A percentile compares a stretch with the other conserved stretches of the same genome.
Evolutionary conservation across 2,797 vertebrate species (phyloP).

Genomic region (Petrocephalus schoutedeni): DNA sequence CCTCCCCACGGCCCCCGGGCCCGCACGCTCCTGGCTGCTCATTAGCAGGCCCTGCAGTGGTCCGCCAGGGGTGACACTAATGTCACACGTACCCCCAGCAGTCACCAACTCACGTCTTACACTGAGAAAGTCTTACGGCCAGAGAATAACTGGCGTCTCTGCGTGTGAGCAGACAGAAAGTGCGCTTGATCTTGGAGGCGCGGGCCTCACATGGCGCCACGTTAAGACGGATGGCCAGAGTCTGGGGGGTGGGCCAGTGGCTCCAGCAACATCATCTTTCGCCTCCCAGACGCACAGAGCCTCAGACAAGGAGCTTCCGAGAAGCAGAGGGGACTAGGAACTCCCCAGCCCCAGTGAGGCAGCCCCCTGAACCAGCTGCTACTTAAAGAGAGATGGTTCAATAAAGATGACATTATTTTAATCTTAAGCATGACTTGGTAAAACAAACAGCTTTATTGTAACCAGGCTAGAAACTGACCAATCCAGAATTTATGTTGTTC

Average conservation of each 20-base stretch:
- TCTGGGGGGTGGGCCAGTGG: not conserved
- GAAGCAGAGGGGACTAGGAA: not conserved
- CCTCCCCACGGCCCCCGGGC: not conserved
- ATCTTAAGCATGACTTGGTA: not conserved
- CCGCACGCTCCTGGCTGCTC: conserved; percentile 2
- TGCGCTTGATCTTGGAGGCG: not conserved
- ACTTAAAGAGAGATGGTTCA: not conserved
- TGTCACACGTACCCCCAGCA: not conserved
- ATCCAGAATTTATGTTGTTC: not conserved
- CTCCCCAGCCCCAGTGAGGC: not conserved
- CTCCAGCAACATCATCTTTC: not conserved
- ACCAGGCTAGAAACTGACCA: not conserved
- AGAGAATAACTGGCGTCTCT: not conserved
- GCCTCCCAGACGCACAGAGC: not conserved
- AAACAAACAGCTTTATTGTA: not conserved
- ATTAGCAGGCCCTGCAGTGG: conserved; percentile 18
- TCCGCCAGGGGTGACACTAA: conserved; percentile 15
- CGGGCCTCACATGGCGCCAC: not conserved
- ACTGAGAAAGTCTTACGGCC: not conserved
- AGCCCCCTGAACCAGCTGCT: not conserved
- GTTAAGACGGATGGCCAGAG: too few relatives aligned
- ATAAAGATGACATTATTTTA: not conserved
- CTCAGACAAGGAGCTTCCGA: not conserved
- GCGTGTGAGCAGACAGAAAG: not conserved
- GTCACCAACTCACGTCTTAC: not conserved